These are phyloP conservation scores for Ctenopoma kingsleyae DNA, from an alignment of 2,797 vertebrate species.

Conservation along the genomic window DNA sequence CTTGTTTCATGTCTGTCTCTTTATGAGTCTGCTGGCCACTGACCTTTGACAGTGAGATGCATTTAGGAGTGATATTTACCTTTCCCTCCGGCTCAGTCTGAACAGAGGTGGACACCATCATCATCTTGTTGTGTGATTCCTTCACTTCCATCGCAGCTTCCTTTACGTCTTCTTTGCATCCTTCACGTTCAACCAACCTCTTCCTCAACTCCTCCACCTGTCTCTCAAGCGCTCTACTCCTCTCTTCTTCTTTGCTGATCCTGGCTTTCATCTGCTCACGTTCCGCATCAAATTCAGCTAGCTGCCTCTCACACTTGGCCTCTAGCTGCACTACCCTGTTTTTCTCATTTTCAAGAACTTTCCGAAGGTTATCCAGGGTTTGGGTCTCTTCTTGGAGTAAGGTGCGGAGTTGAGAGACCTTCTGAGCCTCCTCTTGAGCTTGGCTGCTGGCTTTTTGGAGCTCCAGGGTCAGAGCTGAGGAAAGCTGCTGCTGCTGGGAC, in stretches of 20 bases:
- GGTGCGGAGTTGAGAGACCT: constrained; percentile 85
- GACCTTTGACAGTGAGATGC: constrained; percentile 66
- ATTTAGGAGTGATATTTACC: constrained; percentile 48
- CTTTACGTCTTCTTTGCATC: constrained; percentile 51
- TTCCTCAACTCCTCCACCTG: constrained; percentile 88
- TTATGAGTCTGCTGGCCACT: constrained; percentile 79
- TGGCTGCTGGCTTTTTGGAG: constrained; percentile 92
- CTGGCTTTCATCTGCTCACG: constrained; percentile 89
- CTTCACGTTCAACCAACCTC: constrained; percentile 74
- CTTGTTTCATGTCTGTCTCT: constrained; percentile 67
- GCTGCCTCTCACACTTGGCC: constrained; percentile 89
- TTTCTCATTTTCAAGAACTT: constrained; percentile 87
- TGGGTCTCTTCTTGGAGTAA: constrained; percentile 89
- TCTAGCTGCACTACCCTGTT: constrained; percentile 87
- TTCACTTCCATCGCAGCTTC: constrained; percentile 43
- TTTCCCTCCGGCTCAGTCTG: constrained; percentile 87
- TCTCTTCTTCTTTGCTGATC: constrained; percentile 91
- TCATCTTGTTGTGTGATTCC: constrained; percentile 36
- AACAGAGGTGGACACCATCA: constrained; percentile 77
- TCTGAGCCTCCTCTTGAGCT: constrained; percentile 92
- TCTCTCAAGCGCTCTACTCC: constrained; percentile 88
- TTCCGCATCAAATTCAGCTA: constrained; percentile 91
- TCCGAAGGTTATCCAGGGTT: constrained; percentile 85
- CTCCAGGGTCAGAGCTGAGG: constrained; percentile 90
- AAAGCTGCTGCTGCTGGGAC: constrained; percentile 92